Conservation (phyloP, 1,140 invertebrate species). For the Drosophila virilis region DNA sequence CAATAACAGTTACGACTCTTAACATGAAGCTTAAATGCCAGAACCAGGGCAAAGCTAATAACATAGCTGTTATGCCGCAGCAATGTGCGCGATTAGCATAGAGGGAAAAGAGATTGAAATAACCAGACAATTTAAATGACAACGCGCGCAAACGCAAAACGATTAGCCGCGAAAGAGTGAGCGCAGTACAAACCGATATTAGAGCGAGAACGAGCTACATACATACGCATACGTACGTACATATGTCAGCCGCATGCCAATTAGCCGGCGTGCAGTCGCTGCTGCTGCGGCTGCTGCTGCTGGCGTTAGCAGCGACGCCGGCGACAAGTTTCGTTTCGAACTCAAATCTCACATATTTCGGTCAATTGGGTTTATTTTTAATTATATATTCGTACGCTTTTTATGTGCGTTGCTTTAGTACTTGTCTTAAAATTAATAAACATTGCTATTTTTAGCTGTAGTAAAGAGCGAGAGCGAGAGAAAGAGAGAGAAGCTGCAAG, state of each 20-base stretch:
- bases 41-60: constrained; percentile 3
- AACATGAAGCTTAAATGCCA: neutral
- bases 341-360: constrained; percentile 68
- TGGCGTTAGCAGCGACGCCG: constrained; percentile 16
- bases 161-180: constrained; percentile 37
- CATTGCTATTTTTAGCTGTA: constrained; percentile 33
- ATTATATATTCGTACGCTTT: constrained; percentile 40
- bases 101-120: constrained; percentile 17
- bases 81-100: constrained; percentile 2
- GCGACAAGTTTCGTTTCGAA: constrained; percentile 66
- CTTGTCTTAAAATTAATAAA: constrained; percentile 67
- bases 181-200: neutral
- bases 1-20: neutral
- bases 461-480: neutral
- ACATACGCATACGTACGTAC: neutral
- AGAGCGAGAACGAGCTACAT: neutral
- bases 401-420: constrained; percentile 19
- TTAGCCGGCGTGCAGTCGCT: constrained; percentile 47
- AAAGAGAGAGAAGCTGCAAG: constrained; percentile 1
- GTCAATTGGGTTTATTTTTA: constrained; percentile 73
- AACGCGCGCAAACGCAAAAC: constrained; percentile 68
- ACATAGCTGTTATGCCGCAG: constrained; percentile 3
- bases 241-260: constrained; percentile 59
- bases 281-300: neutral
- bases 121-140: constrained; percentile 34